These are phyloP conservation scores for Chaetophractus vellerosus DNA, from an alignment of 2,797 vertebrate genomes.

Conservation along the genomic window DNA sequence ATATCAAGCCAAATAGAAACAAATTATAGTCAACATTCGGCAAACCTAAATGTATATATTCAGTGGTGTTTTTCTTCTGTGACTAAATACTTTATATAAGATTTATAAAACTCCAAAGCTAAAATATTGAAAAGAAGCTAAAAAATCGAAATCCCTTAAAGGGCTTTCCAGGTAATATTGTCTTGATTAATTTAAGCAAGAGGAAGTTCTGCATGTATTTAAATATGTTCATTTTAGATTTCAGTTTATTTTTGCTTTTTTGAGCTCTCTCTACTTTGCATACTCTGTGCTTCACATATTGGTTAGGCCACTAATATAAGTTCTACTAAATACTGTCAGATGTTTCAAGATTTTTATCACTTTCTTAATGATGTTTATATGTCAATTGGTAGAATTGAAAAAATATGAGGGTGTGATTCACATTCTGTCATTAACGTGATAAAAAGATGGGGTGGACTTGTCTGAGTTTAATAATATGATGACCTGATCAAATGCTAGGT, in stretches of 20 bases:
- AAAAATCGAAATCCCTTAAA: too few species aligned
- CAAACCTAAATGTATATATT: not conserved
- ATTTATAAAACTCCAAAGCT: not conserved
- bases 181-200: not conserved
- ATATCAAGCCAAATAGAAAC: not conserved
- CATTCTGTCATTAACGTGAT: not conserved
- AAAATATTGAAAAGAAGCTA: not conserved
- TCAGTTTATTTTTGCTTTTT: not conserved
- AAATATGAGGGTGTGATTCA: not conserved
- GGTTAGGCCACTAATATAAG: accelerated
- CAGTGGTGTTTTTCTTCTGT: not conserved
- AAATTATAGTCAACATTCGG: not conserved
- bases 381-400: not conserved
- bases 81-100: not conserved
- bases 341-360: not conserved
- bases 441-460: not conserved
- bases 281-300: accelerated
- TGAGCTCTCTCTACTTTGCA: not conserved
- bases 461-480: not conserved
- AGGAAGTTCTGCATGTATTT: accelerated
- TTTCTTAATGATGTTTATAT: not conserved
- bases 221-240: not conserved
- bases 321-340: not conserved
- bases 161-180: not conserved
- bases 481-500: not conserved